Conservation (phyloP, 1,140 invertebrate species). For the Pseudomyrmex flavicornis region DNA sequence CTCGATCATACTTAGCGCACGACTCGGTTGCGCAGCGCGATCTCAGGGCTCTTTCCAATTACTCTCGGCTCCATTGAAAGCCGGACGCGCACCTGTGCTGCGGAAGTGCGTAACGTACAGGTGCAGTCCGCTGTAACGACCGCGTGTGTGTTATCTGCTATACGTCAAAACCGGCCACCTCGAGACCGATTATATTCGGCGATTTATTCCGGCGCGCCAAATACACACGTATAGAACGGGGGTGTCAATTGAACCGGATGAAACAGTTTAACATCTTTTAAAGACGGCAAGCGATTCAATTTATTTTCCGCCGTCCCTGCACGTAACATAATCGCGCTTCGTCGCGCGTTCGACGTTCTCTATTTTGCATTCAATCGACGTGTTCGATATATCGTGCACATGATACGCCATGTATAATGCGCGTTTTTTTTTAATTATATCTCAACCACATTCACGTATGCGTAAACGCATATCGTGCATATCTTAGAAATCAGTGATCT, state of each 20-base stretch:
- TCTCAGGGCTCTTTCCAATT: constrained; percentile 63
- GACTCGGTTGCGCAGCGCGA: constrained; percentile 5
- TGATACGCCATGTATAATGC: not conserved
- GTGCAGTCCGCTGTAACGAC: constrained; percentile 68
- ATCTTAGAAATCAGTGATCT: not conserved
- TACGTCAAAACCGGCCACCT: constrained; percentile 38
- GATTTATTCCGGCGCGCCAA: constrained; percentile 74
- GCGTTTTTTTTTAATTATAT: not conserved
- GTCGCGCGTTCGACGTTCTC: not conserved
- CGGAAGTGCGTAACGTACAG: constrained; percentile 78
- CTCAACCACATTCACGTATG: not conserved
- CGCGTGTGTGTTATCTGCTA: constrained; percentile 21
- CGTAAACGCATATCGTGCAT: too few relatives aligned
- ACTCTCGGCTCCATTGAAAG: constrained; percentile 53
- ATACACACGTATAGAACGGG: constrained; percentile 55
- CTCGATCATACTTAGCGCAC: not conserved
- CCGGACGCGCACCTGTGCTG: constrained; percentile 79
- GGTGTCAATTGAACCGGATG: constrained; percentile 83
- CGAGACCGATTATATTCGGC: constrained; percentile 74
- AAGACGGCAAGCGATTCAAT: constrained; percentile 82
- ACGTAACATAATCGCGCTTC: constrained; percentile 41
- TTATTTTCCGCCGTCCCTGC: constrained; percentile 77
- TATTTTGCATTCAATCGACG: constrained; percentile 13
- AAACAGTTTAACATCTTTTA: constrained; percentile 81
- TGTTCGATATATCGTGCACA: not conserved